Evolutionary conservation across 2,113 vertebrate genomes (phyloP).

Genomic region (Zapus hudsonius): DNA sequence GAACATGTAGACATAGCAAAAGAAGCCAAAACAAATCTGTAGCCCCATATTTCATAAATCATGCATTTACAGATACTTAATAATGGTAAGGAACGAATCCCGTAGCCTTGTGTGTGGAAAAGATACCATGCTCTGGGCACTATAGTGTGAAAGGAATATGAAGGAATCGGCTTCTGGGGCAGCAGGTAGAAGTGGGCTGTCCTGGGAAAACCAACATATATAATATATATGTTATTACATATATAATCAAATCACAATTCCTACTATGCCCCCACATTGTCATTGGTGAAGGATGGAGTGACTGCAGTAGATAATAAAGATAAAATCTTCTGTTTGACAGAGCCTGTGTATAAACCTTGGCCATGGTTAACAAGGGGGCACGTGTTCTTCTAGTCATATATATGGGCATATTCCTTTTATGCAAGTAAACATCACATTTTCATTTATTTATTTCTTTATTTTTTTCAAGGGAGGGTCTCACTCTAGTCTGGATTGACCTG

Average conservation of each 20-base stretch:
- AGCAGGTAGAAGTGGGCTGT: too few species aligned
- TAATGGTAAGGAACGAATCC: not conserved
- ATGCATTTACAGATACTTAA: not conserved
- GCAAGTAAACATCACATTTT: not conserved
- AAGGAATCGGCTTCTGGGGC: too few species aligned
- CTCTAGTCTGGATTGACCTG: too few species aligned
- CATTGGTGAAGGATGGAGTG: not conserved
- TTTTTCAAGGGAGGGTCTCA: not conserved
- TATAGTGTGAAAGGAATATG: not conserved
- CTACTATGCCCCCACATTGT: not conserved
- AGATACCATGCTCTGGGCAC: too few species aligned
- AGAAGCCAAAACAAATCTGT: slow-evolving; percentile 16
- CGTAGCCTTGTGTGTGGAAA: too few species aligned
- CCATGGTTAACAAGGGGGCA: not conserved
- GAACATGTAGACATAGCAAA: slow-evolving; percentile 20
- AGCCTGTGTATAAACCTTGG: not conserved
- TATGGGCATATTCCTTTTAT: not conserved
- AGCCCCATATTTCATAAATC: not conserved
- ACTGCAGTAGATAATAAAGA: not conserved
- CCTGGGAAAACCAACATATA: not conserved
- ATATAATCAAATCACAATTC: not conserved
- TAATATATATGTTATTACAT: not conserved
- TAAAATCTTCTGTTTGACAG: not conserved
- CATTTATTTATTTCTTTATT: too few species aligned
- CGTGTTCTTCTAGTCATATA: not conserved